Base-by-base conservation (phyloP, 2,113 vertebrate genomes). In the Nipponia nippon region DNA sequence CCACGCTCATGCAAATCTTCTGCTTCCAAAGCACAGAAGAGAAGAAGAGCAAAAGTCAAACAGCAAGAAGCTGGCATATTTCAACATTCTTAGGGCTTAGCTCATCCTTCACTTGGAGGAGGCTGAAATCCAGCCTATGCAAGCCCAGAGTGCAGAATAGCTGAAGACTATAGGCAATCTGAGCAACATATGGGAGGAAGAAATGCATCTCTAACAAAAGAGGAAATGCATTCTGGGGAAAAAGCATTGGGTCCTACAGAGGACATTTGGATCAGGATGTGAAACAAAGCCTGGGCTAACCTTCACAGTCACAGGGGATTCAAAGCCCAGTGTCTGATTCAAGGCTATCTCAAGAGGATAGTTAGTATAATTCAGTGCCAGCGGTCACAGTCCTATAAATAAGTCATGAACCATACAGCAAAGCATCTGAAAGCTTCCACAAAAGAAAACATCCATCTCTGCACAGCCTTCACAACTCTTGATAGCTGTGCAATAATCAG, bases 21-120 rank as follows among this genome's bases (percentile, higher is more conserved):
- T 80, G 84, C 83, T 92, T 94, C 78, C 59, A 92, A 79, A 90
- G 52, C 32, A 59, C 3, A 20, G 53, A 85, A 89, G 42, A 85
- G n/a, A 86, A 92, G 90, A 95, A 84, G 83, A 78, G 52, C 69
- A 86, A 84, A 95, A 93, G 77, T 83, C 89, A 93, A 95, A 85
- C 72, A 93, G 85, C 56, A 77, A 88, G 95, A 92, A 77, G 82
- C 87, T 77, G 95, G 90, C 71, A 53, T 89, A 66, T 81, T 93
- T 59, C 83, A 73, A 75, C 55, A 83, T 83, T 91, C 67, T 89
- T 67, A 69, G 55, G 49, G 89, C 16, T 83, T 77, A 86, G 76
- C 38, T 87, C 66, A 92, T 95, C 38, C 50, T 89, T 93, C 84
- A 77, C 29, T 89, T 49, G 79, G 53, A 87, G 69, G 27, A 83